Percentiles rank a stretch among this genome's conserved stretches.
phyloP scores from a whole-genome alignment of 2,113 vertebrate genomes.

The Leuciscus idus region DNA sequence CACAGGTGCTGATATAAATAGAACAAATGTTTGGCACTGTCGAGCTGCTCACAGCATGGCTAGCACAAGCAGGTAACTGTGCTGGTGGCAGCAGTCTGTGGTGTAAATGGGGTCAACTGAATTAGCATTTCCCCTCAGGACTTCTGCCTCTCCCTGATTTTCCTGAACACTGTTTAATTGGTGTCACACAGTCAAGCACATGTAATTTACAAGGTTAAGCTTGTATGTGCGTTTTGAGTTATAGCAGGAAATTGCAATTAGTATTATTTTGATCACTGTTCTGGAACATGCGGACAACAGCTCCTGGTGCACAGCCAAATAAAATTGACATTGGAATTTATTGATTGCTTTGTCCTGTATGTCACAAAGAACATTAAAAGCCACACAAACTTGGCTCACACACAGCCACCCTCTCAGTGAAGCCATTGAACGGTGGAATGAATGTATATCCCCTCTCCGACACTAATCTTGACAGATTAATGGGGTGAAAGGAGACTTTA shows the following conservation, averaged over 20 bases:
- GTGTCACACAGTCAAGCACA: slow-evolving; percentile 51
- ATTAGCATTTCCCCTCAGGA: slow-evolving; percentile 61
- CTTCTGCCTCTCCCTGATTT: slow-evolving; percentile 40
- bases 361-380: not conserved
- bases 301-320: slow-evolving; percentile 22
- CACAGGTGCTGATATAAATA: not conserved
- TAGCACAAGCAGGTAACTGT: slow-evolving; percentile 8
- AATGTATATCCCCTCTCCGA: slow-evolving; percentile 18
- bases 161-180: slow-evolving; percentile 61
- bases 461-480: slow-evolving; percentile 33
- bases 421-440: not conserved
- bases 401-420: not conserved
- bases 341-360: slow-evolving; percentile 23
- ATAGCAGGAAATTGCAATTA: not conserved
- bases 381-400: not conserved
- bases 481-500: slow-evolving; percentile 5
- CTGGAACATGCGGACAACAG: not conserved
- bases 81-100: slow-evolving; percentile 31
- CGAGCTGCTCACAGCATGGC: not conserved
- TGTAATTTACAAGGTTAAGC: slow-evolving; percentile 42
- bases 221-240: slow-evolving; percentile 11
- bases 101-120: slow-evolving; percentile 65
- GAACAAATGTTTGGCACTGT: not conserved
- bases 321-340: slow-evolving; percentile 18
- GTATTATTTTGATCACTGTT: not conserved